Conservation (phyloP, 2,113 vertebrate species). For the Globicephala melas region DNA sequence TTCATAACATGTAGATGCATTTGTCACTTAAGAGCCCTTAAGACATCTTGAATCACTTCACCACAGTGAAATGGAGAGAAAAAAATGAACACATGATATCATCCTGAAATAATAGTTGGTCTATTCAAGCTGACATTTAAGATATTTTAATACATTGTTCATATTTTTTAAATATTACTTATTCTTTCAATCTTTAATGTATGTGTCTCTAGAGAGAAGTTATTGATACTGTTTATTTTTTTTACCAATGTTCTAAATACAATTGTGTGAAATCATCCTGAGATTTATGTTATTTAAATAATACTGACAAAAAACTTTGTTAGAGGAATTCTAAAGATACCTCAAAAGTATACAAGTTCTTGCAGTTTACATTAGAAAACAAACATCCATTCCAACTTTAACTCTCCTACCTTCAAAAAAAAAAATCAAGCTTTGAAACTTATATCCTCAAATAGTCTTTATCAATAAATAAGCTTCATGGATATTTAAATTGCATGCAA, state of each 20-base stretch:
- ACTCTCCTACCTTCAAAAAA: neutral
- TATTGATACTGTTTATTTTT: neutral
- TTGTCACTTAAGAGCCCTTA: neutral
- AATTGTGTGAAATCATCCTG: neutral
- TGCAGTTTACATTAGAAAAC: constrained; percentile 27
- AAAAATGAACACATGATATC: neutral
- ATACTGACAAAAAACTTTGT: neutral
- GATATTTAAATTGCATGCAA: constrained; percentile 28
- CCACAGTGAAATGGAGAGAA: neutral
- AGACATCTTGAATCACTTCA: neutral
- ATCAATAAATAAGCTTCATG: neutral
- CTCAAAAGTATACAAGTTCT: neutral
- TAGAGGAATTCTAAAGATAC: neutral
- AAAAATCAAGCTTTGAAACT: neutral
- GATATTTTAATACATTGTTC: neutral
- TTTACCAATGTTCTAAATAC: neutral
- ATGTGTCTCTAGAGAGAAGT: neutral
- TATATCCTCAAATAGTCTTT: constrained; percentile 2
- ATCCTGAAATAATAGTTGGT: neutral
- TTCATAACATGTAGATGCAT: neutral
- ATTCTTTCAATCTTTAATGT: neutral
- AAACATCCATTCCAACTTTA: constrained; percentile 24
- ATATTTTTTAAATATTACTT: neutral
- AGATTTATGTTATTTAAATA: constrained; percentile 21
- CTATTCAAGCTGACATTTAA: neutral